A percentile compares a stretch with the other conserved stretches of the same genome.
Conservation (phyloP, 2,113 vertebrate species). For the Meriones unguiculatus region DNA sequence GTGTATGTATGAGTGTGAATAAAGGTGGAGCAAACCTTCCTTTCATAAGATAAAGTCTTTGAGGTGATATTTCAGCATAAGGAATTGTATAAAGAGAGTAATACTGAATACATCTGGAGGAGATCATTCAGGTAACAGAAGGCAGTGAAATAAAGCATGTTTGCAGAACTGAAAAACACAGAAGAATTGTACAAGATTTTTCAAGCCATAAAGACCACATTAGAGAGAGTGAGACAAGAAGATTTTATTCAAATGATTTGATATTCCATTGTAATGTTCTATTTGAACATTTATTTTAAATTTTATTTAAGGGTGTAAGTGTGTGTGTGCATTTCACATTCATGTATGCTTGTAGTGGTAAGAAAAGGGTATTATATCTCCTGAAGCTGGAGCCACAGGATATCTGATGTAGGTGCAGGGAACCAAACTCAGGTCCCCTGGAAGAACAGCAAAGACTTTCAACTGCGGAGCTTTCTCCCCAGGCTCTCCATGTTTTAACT, state of each 20-base stretch:
- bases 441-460: neutral
- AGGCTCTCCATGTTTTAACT: neutral
- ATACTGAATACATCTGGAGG: neutral
- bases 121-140: neutral
- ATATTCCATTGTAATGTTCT: neutral
- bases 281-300: neutral
- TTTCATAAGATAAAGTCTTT: neutral
- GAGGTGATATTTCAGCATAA: neutral
- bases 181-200: neutral
- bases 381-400: neutral
- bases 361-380: neutral
- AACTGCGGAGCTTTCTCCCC: neutral
- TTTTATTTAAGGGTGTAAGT: neutral
- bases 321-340: neutral
- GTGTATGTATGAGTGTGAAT: no score
- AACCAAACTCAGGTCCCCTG: neutral
- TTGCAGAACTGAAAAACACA: neutral
- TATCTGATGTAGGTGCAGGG: neutral
- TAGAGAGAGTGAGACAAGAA: neutral
- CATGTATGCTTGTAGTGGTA: neutral
- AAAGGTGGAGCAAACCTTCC: neutral
- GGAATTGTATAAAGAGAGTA: neutral
- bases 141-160: neutral
- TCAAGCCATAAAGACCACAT: no score
- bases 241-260: neutral